These are phyloP conservation scores for Creontiades dilutus DNA, from an alignment of 2,888 invertebrate species.

Conservation along the genomic window DNA sequence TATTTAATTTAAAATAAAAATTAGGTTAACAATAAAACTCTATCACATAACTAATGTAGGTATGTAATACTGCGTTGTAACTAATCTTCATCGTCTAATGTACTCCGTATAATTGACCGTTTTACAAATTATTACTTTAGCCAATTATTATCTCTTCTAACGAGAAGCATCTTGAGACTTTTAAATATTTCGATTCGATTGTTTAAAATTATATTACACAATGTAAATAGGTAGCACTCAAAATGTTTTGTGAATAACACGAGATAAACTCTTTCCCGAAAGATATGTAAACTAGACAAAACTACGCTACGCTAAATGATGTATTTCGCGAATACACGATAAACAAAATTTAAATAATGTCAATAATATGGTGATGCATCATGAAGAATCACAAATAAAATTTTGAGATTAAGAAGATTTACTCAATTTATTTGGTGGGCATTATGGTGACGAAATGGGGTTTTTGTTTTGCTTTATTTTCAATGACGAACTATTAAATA, in stretches of 20 bases:
- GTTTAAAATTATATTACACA: constrained; percentile 18
- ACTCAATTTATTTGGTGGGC: not conserved
- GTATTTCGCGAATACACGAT: not conserved
- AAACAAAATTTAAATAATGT: not conserved
- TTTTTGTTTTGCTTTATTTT: too few relatives aligned
- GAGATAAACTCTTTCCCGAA: not conserved
- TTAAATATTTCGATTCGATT: constrained; percentile 39
- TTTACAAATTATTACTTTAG: constrained; percentile 72
- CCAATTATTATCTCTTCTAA: constrained; percentile 70
- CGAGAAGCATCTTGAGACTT: constrained; percentile 64
- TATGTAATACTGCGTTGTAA: constrained; percentile 72
- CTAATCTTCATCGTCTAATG: constrained; percentile 65
- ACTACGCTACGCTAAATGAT: not conserved
- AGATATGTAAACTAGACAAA: not conserved
- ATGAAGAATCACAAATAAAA: not conserved
- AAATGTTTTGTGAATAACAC: not conserved
- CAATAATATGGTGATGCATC: not conserved
- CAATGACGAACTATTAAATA: too few relatives aligned
- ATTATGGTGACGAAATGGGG: not conserved
- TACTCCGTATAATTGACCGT: constrained; percentile 72
- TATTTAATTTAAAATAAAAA: too few relatives aligned
- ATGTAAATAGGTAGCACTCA: constrained; percentile 2
- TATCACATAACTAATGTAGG: constrained; percentile 65
- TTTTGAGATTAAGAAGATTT: not conserved
- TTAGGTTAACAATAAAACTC: not conserved